phyloP scores from a whole-genome alignment of 2,113 vertebrate genomes.

The Donacobius atricapilla region DNA sequence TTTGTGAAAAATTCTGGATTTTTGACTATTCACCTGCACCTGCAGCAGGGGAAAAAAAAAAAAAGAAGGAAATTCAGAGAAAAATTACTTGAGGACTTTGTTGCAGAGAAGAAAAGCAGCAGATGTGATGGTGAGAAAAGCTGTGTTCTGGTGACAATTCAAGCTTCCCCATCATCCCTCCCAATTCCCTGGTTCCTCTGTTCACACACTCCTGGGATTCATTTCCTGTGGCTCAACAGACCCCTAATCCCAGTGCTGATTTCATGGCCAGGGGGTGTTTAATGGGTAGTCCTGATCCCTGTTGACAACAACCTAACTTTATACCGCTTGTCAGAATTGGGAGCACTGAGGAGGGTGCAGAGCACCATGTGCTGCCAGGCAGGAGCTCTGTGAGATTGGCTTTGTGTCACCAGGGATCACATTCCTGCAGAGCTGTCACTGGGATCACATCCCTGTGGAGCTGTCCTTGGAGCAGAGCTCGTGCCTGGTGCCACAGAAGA shows the following conservation, averaged over 20 bases:
- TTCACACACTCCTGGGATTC: background rate
- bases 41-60: background rate
- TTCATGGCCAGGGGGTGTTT: background rate
- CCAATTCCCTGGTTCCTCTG: background rate
- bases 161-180: background rate
- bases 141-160: background rate
- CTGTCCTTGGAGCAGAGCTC: rapidly evolving
- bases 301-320: background rate
- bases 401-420: background rate
- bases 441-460: background rate
- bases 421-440: background rate
- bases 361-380: background rate
- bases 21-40: background rate
- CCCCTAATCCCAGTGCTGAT: background rate
- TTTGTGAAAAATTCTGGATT: background rate
- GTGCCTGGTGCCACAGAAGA: background rate
- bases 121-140: background rate
- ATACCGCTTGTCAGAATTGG: background rate
- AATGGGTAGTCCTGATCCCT: background rate
- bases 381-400: background rate
- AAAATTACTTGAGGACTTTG: background rate
- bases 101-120: background rate
- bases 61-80: background rate
- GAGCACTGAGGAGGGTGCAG: background rate
- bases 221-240: background rate